Evolutionary conservation across 2,797 vertebrate species (phyloP), one percentile per base, ranked within the genome.

Genomic region (Hippoglossus hippoglossus): DNA sequence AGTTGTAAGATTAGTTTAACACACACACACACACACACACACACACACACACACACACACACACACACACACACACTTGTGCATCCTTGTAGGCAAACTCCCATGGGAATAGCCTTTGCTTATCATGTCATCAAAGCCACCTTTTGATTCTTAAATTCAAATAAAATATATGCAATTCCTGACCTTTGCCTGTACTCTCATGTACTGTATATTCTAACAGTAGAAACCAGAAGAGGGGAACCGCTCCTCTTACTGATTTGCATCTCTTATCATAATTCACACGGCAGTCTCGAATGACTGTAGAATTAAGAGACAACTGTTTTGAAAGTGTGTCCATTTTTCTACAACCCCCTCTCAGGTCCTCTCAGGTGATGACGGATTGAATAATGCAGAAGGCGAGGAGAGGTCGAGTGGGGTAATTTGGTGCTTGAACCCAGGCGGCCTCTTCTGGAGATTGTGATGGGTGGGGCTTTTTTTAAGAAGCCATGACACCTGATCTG

Each of bases 401-500:
- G 58, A 81, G 79, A 80, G 67, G 74, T 67, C 70, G 67, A 78
- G 83, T 60, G 69, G 77, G 71, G 84, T 89, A 56, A 83, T 87
- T 88, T 86, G 79, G 74, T 77, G 80, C 79, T 84, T 82, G 82
- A 87, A 80, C 87, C 80, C 53, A 49, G 6, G 44, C 44, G 4
- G 64, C 83, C 86, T 84, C 80, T 84, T 90, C 83, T 75, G 85
- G 80, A 83, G 83, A 88, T 85, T 84, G 82, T 61, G 78, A 81
- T 80, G 79, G 88, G 52, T 72, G 84, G 91, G 67, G 88, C 81
- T 63, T 67, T 79, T 93, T 79, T 92, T 94, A 93, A 94, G 91
- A 92, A 92, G 89, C 85, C 87, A 83, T 85, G 94, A 93, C 89
- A 95, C 83, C 84, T 46, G 92, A 95, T 92, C 92, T 50, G 75